Evolutionary conservation across 2,797 vertebrate genomes (phyloP).

Genomic region (Allobates femoralis): DNA sequence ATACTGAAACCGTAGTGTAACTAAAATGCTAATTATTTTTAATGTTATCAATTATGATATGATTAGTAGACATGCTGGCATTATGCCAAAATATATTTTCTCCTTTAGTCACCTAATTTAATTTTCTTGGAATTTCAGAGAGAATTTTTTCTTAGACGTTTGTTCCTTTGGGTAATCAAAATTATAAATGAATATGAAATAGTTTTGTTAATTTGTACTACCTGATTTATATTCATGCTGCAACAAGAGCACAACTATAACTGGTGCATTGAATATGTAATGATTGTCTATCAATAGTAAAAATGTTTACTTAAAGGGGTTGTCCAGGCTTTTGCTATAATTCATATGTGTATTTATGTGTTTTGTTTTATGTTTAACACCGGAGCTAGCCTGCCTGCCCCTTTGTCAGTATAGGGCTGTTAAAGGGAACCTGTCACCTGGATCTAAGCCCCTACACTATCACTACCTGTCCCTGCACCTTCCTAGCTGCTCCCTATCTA

Average conservation of each 20-base stretch:
- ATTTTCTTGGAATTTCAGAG: constrained; percentile 12
- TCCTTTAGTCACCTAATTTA: constrained; percentile 8
- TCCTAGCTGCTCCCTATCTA: too few relatives aligned
- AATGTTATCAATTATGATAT: constrained; percentile 11
- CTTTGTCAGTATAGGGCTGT: too few relatives aligned
- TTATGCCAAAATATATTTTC: constrained; percentile 5
- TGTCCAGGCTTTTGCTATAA: too few relatives aligned
- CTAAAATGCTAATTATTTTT: constrained; percentile 24
- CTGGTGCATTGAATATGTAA: background rate
- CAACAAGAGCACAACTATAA: background rate
- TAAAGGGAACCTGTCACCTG: too few relatives aligned
- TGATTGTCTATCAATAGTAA: background rate
- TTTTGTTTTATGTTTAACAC: too few relatives aligned
- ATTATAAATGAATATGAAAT: background rate
- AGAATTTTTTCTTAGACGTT: background rate
- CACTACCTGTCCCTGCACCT: too few relatives aligned
- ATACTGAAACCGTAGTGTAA: background rate
- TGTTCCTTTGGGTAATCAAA: constrained; percentile 6
- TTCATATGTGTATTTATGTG: too few relatives aligned
- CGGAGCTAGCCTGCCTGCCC: too few relatives aligned
- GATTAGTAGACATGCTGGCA: background rate
- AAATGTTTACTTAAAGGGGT: too few relatives aligned
- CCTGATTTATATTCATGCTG: constrained; percentile 6
- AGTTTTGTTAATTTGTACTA: constrained; percentile 20
- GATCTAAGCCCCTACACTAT: too few relatives aligned